Conservation (phyloP, 2,888 invertebrate species). For the Axea sp. region DNA sequence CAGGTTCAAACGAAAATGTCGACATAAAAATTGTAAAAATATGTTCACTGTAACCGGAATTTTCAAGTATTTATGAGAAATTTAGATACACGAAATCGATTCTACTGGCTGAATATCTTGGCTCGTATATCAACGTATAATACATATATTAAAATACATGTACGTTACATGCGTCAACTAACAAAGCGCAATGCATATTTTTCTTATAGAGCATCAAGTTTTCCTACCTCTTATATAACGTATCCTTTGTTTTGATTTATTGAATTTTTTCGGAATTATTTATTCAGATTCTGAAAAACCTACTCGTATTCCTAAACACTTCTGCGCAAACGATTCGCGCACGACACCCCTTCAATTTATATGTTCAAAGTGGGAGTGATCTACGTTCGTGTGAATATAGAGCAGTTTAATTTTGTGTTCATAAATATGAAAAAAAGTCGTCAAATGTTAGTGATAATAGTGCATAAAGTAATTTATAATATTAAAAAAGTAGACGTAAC, state of each 20-base stretch:
- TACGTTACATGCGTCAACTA: constrained; percentile 9
- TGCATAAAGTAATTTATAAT: too few relatives aligned
- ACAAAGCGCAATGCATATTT: constrained; percentile 17
- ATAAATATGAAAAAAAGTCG: too few relatives aligned
- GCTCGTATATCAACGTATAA: constrained; percentile 24
- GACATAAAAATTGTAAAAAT: neutral
- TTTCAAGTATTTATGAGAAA: constrained; percentile 39
- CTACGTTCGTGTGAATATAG: constrained; percentile 18
- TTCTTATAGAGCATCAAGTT: constrained; percentile 12
- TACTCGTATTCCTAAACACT: constrained; percentile 5
- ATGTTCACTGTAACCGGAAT: constrained; percentile 28
- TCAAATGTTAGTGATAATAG: too few relatives aligned
- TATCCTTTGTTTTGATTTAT: constrained; percentile 29
- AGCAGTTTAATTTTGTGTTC: constrained; percentile 25
- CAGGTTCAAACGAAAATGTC: neutral
- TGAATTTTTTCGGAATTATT: constrained; percentile 8
- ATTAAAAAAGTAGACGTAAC: too few relatives aligned
- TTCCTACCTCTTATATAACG: neutral
- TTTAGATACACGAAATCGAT: constrained; percentile 35
- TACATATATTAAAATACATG: constrained; percentile 28
- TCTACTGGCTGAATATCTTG: constrained; percentile 13
- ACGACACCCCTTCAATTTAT: constrained; percentile 31
- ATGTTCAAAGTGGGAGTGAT: neutral
- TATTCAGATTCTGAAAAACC: constrained; percentile 8
- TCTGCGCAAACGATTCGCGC: constrained; percentile 18